Evolutionary conservation across 2,888 invertebrate species (phyloP), one percentile per base, ranked within the genome.

Genomic region (Hypolimnas misippus): DNA sequence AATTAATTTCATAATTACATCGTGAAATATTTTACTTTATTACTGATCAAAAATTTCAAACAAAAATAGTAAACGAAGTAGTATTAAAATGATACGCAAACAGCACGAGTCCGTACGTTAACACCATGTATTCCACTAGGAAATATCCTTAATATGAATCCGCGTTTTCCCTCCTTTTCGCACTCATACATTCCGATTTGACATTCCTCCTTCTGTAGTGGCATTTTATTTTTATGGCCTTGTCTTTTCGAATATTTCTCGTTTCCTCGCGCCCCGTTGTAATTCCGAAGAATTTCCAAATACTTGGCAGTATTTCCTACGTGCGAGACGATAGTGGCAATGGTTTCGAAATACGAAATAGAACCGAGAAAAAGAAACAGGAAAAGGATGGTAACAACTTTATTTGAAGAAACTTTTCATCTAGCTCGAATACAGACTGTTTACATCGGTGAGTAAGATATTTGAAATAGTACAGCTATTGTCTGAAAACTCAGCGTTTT

Each of bases 211-310:
- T 79, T 79, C 73, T 77, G 78, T 77, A 74, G 77, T 71, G 72
- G 76, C 76, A 75, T 84, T 87, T 87, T 85, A 83, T 82, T 87
- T 87, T 87, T 84, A 86, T 81, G 75, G 73, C 71, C 70, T 71
- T 79, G 77, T 86, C 81, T 85, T 80, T 73, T 70, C 77, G 74
- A 83, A 86, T 83, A 83, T 83, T 80, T 82, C 71, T 70, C 76
- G 71, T 74, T 76, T 73, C 78, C 74, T 74, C 74, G 59, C 72
- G 57, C 73, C 73, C 76, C 72, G 60, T 68, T 72, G 77, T 79
- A 78, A 82, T 82, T 79, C 78, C 74, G 69, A 72, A 74, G 73
- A 82, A 81, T 79, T 77, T 70, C 72, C 75, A 73, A 84, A 85
- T 79, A 77, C 79, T 80, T 77, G 75, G 75, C 76, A 76, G 70